Conservation (phyloP, 2,888 invertebrate species). For the Agrochola macilenta region DNA sequence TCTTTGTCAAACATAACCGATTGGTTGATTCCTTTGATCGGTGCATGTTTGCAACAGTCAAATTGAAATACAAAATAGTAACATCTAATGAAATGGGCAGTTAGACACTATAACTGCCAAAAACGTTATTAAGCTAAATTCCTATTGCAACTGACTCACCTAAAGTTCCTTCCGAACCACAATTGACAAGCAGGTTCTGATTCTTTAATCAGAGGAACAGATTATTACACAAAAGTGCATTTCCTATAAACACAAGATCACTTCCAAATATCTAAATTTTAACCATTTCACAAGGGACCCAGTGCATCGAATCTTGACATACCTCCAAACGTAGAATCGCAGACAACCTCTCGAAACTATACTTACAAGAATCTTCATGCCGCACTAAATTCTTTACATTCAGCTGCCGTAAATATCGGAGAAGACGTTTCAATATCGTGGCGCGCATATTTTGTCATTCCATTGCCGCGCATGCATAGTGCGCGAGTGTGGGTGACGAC, state of each 20-base stretch:
- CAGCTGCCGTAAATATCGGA: conserved; percentile 54
- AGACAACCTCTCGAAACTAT: conserved; percentile 29
- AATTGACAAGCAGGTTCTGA: not conserved
- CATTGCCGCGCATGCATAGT: conserved; percentile 41
- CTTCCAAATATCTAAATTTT: not conserved
- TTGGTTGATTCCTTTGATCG: too few species aligned
- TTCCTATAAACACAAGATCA: not conserved
- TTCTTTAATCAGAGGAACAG: not conserved
- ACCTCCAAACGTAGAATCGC: conserved; percentile 10
- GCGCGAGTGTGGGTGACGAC: conserved; percentile 26
- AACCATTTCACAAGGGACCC: not conserved
- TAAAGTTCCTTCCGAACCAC: not conserved
- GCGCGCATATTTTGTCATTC: conserved; percentile 57
- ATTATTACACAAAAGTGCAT: not conserved
- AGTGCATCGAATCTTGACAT: conserved; percentile 14
- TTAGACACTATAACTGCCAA: not conserved
- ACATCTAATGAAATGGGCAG: too few species aligned
- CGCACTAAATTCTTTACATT: conserved; percentile 29
- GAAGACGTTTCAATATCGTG: conserved; percentile 33
- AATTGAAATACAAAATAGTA: not conserved
- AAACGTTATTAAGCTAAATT: not conserved
- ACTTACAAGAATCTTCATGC: conserved; percentile 26
- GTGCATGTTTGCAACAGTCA: not conserved
- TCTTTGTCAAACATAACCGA: not conserved
- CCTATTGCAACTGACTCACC: not conserved